These are phyloP conservation scores for Caradrina clavipalpis DNA, from an alignment of 2,888 invertebrate genomes.

Conservation along the genomic window DNA sequence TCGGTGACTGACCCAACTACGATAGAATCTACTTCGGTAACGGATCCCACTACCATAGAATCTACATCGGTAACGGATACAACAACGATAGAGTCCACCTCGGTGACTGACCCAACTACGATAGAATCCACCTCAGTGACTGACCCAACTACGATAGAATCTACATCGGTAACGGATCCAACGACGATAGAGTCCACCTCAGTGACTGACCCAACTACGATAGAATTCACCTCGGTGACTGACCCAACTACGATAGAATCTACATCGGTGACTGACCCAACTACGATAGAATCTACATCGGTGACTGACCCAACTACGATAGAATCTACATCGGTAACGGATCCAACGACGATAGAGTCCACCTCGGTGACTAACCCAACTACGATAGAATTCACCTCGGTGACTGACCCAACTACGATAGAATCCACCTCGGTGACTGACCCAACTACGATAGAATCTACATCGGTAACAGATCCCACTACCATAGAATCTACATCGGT, in stretches of 20 bases:
- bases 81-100: conserved; percentile 5
- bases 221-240: neutral
- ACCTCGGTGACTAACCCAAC: neutral
- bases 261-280: neutral
- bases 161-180: neutral
- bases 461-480: neutral
- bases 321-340: neutral
- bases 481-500: conserved; percentile 8
- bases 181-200: neutral
- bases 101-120: neutral
- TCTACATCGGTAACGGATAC: neutral
- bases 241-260: conserved; percentile 5
- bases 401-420: neutral
- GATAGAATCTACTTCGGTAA: neutral
- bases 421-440: conserved; percentile 6
- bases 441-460: neutral
- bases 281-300: neutral
- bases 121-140: neutral
- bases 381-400: neutral
- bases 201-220: neutral
- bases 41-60: neutral
- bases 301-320: neutral
- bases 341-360: neutral
- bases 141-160: neutral
- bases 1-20: neutral